Percentiles rank a stretch among this genome's conserved stretches.
Conservation (phyloP, 2,797 vertebrate genomes). For the Enteromius thamalakanensis region DNA sequence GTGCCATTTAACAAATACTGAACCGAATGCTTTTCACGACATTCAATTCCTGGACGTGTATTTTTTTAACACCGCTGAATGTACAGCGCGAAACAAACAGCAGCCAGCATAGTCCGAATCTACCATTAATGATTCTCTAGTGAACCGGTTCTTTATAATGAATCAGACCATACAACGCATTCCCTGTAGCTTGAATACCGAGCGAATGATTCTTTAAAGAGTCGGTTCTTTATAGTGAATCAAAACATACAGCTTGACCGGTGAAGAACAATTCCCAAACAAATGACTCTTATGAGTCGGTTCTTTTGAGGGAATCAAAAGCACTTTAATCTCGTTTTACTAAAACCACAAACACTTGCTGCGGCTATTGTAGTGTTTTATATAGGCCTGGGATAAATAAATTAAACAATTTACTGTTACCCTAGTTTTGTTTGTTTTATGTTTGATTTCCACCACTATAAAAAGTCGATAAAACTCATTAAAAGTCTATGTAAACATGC, state of each 20-base stretch:
- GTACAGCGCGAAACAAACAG: not conserved
- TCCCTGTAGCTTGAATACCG: not conserved
- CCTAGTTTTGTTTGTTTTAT: not conserved
- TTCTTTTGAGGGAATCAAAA: constrained; percentile 11
- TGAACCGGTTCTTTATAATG: not conserved
- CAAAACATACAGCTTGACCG: not conserved
- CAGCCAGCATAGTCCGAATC: not conserved
- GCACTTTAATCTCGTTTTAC: constrained; percentile 6
- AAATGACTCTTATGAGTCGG: not conserved
- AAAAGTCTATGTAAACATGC: not conserved
- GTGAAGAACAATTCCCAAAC: not conserved
- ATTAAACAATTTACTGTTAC: not conserved
- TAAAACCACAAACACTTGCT: not conserved
- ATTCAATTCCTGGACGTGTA: not conserved
- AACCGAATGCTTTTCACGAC: not conserved
- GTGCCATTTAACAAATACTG: not conserved
- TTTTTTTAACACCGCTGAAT: not conserved
- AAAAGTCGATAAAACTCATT: not conserved
- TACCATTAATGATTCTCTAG: not conserved
- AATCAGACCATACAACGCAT: not conserved
- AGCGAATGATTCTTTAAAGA: not conserved
- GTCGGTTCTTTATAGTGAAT: not conserved
- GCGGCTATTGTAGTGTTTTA: not conserved
- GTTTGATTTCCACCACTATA: not conserved
- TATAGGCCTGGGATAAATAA: not conserved